Evolutionary conservation across 2,113 vertebrate species (phyloP).

Genomic region (Cavia aperea): DNA sequence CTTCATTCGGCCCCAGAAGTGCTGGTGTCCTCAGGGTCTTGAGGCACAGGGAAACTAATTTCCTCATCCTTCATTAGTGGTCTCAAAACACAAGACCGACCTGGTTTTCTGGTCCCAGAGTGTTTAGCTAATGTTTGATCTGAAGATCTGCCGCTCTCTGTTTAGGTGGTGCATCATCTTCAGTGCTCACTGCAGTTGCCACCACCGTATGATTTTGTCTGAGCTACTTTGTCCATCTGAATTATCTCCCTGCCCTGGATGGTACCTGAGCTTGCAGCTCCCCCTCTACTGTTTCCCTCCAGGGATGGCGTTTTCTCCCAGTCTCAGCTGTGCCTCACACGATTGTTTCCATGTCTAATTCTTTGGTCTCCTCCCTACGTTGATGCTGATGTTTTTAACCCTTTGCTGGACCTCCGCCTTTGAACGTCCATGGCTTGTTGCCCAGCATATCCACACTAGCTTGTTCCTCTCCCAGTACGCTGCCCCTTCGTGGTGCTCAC

Average conservation of each 20-base stretch:
- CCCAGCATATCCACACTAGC: fast-evolving
- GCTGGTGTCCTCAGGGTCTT: neutral
- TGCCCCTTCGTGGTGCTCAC: neutral
- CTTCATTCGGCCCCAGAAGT: neutral
- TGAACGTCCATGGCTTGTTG: neutral
- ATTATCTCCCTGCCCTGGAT: neutral
- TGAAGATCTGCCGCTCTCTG: neutral
- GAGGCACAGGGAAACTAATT: neutral
- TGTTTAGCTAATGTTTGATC: neutral
- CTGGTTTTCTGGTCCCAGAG: neutral
- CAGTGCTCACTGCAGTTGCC: neutral
- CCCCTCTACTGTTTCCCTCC: neutral
- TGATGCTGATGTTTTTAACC: neutral
- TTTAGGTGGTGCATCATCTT: neutral
- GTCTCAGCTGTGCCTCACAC: neutral
- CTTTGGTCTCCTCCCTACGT: neutral
- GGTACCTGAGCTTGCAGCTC: neutral
- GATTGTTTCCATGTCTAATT: neutral
- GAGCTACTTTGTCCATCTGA: neutral
- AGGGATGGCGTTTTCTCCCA: neutral
- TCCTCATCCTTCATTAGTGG: neutral
- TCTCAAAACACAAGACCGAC: neutral
- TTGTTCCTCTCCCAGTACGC: neutral
- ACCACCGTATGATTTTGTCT: neutral
- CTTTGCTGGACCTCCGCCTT: neutral